phyloP scores from a whole-genome alignment of 2,113 vertebrate genomes.

The Gymnogyps californianus region DNA sequence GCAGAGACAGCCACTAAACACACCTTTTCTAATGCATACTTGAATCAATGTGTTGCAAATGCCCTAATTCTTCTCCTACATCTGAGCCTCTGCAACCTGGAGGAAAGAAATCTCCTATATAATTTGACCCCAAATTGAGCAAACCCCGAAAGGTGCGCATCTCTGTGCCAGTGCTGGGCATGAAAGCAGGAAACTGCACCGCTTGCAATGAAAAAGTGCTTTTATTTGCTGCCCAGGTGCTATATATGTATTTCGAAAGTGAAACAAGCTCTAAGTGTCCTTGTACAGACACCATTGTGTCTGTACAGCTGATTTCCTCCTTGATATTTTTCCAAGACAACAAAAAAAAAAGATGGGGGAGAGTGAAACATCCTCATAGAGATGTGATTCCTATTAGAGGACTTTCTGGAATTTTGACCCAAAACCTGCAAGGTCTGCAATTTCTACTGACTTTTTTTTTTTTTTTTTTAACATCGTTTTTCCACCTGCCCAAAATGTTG shows the following conservation, averaged over 20 bases:
- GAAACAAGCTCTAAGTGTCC: background rate
- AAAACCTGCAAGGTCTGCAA: background rate
- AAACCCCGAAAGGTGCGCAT: background rate
- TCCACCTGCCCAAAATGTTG: background rate
- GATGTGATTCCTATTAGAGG: background rate
- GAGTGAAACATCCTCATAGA: background rate
- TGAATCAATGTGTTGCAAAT: conserved; percentile 18
- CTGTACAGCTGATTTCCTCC: background rate
- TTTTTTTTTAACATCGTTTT: background rate
- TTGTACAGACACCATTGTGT: background rate
- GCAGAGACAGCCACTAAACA: background rate
- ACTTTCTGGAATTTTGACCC: background rate
- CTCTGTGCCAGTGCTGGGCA: background rate
- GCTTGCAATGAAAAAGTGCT: background rate
- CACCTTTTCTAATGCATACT: conserved; percentile 10
- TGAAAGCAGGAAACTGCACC: background rate
- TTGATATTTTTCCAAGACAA: background rate
- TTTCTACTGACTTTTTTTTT: background rate
- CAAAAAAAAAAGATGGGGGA: background rate
- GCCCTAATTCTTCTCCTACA: background rate
- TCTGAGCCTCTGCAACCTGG: background rate
- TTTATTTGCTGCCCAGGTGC: background rate
- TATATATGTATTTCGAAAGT: background rate
- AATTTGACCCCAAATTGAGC: background rate
- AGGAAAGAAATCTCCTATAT: background rate